Percentiles rank a stretch among this genome's conserved stretches.
These are phyloP conservation scores for Hermetia illucens DNA, from an alignment of 1,140 invertebrate species.

Conservation along the genomic window DNA sequence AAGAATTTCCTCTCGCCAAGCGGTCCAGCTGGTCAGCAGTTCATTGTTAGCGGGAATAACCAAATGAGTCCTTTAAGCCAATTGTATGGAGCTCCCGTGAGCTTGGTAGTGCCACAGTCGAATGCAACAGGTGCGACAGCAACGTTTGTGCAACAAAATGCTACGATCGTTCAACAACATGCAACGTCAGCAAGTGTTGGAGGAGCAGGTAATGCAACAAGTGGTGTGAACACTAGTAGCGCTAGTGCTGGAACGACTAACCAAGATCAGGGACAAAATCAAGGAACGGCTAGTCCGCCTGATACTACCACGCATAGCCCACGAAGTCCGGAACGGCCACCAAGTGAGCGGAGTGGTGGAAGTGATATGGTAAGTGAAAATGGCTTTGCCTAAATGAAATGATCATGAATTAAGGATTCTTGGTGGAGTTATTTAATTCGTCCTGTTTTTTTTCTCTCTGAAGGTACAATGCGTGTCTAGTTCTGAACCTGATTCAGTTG, in stretches of 20 bases:
- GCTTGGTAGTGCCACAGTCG: slow-evolving; percentile 47
- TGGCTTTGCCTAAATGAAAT: background rate
- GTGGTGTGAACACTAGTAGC: no score
- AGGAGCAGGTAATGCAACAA: slow-evolving; percentile 38
- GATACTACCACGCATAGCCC: slow-evolving; percentile 72
- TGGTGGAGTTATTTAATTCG: background rate
- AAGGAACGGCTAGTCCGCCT: slow-evolving; percentile 36
- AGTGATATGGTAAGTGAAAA: slow-evolving; percentile 24
- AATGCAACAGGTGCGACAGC: slow-evolving; percentile 18
- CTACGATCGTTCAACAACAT: slow-evolving; percentile 48
- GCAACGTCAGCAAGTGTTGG: slow-evolving; percentile 45
- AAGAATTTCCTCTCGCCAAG: slow-evolving; percentile 64
- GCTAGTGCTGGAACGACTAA: slow-evolving; percentile 31
- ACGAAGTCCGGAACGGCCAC: slow-evolving; percentile 23
- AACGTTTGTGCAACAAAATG: slow-evolving; percentile 46
- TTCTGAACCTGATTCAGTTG: slow-evolving; percentile 55
- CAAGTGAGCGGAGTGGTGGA: slow-evolving; percentile 26
- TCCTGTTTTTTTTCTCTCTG: slow-evolving; percentile 21
- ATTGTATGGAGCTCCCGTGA: slow-evolving; percentile 63
- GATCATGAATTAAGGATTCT: slow-evolving; percentile 1
- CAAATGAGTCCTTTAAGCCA: slow-evolving; percentile 57
- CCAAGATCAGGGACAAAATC: slow-evolving; percentile 31
- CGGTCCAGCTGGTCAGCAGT: slow-evolving; percentile 51
- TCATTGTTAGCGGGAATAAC: slow-evolving; percentile 45
- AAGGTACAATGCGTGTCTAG: slow-evolving; percentile 77